Evolutionary conservation across 2,888 invertebrate species (phyloP), one percentile per base, ranked within the genome.

Genomic region (Pardosa pseudoannulata): DNA sequence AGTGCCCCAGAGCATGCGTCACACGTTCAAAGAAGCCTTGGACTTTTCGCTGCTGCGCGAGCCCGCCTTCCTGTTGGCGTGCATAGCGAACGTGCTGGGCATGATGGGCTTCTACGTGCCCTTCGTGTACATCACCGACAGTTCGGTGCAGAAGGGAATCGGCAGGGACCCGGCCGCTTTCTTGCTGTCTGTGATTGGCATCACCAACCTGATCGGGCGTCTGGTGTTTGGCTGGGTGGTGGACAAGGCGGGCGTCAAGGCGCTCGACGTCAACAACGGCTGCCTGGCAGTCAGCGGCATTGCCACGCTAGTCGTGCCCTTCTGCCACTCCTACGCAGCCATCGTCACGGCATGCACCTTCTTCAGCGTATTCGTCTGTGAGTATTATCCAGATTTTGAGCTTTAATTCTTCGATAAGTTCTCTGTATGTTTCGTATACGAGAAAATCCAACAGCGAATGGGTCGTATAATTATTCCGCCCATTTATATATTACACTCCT

Each of bases 71-170:
- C 94, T 97, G 93, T 93, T 98, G 73, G 96, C 98, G 90, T 97
- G 96, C 86, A 94, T 98, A 73, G 97, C 97, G 89, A 98, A 98
- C 92, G 93, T 99, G 80, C 96, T 99, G 91, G 99, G 98, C 90
- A 98, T 98, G 96, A 96, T 98, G 79, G 98, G 98, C 89, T 94
- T 98, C 79, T 98, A 98, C 92, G 96, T 99, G 89, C 99, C 99
- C 32, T 99, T 98, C 92, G 96, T 98, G 68, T 99, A 96, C 91
- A 93, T 99, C 76, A 96, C 97, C 31, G 96, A 97, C 90, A 95
- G 95, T 76, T 96, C 96, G 9, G 93, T 92, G 85, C 91, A 93
- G 79, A 94, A 95, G 90, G 95, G 87, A 5, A 19, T 89, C 0
- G 80, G 88, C 1, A 89, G 89, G 31, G 90, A 97, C 87, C 79